These are phyloP conservation scores for Plagiodera versicolora DNA, from an alignment of 2,888 invertebrate species.

Conservation along the genomic window DNA sequence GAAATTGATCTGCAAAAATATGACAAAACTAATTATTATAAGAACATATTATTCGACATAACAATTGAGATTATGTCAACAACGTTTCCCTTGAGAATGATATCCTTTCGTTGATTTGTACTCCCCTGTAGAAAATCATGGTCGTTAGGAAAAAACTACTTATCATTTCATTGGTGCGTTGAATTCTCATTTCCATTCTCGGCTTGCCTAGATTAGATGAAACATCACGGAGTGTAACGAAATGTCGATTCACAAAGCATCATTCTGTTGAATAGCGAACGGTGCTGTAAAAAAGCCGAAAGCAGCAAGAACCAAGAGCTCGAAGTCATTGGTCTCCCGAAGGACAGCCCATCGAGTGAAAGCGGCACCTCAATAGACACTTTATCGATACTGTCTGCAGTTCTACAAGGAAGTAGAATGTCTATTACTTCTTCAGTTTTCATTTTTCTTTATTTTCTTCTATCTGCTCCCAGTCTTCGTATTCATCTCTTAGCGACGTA, in stretches of 20 bases:
- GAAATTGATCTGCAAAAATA: too few relatives aligned
- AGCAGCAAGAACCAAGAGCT: background rate
- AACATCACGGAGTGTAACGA: background rate
- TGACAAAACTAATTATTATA: too few relatives aligned
- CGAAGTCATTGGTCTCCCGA: conserved; percentile 33
- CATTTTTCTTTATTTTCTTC: too few relatives aligned
- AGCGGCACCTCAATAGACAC: conserved; percentile 20
- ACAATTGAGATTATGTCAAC: too few relatives aligned
- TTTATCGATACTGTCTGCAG: background rate
- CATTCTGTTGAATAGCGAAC: background rate
- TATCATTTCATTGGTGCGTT: background rate
- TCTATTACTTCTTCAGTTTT: too few relatives aligned
- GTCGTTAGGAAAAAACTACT: background rate
- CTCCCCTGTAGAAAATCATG: background rate
- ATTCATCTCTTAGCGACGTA: too few relatives aligned
- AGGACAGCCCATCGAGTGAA: conserved; percentile 31
- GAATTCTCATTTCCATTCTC: background rate
- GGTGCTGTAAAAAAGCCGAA: background rate
- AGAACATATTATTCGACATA: too few relatives aligned
- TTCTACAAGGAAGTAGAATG: too few relatives aligned
- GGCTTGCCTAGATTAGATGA: background rate
- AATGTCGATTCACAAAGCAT: background rate
- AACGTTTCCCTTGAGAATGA: too few relatives aligned
- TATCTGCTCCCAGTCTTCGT: too few relatives aligned
- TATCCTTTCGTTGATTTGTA: too few relatives aligned